Conservation (phyloP, 2,797 vertebrate genomes). For the Cercopithecus hamlyni region DNA sequence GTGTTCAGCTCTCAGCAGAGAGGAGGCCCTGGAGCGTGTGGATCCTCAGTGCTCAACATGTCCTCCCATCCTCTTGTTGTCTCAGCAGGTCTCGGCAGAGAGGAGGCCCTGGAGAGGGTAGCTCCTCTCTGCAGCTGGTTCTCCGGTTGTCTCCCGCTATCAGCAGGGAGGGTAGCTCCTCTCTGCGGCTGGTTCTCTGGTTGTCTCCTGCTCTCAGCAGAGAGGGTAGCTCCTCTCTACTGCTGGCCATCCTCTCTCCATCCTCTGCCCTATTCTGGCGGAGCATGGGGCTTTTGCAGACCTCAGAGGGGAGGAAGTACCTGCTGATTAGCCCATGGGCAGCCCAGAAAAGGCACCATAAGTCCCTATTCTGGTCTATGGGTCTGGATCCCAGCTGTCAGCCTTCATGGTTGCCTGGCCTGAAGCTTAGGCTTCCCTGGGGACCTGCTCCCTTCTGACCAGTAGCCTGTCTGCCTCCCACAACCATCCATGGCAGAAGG, state of each 20-base stretch:
- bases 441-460: neutral
- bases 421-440: neutral
- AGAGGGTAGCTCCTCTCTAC: neutral
- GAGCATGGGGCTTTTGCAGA: neutral
- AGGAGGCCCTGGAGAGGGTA: neutral
- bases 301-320: neutral
- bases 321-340: neutral
- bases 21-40: neutral
- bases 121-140: no score
- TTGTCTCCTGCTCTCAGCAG: no score
- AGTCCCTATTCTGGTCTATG: neutral
- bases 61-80: no score
- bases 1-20: neutral
- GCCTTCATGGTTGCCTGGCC: neutral
- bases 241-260: neutral
- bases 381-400: neutral
- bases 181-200: no score
- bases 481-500: neutral
- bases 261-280: neutral
- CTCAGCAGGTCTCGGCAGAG: no score
- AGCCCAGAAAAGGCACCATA: neutral
- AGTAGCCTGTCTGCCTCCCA: neutral
- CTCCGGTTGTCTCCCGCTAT: no score
- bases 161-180: no score
- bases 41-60: no score